Conservation (phyloP, 2,113 vertebrate species). For the Myiopsitta monachus region DNA sequence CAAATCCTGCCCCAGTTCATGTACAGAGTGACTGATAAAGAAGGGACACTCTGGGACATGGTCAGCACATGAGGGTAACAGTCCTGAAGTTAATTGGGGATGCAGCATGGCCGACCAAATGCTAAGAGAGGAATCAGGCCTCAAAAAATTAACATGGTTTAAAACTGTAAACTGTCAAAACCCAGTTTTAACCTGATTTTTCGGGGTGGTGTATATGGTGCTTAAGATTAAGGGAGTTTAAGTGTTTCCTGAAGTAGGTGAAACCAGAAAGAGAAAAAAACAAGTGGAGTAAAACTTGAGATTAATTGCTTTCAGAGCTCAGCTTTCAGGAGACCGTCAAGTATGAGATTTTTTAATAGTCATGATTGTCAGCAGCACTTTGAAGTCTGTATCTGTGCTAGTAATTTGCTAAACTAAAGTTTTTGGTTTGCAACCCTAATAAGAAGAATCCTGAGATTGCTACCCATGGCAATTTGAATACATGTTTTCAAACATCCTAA, state of each 20-base stretch:
- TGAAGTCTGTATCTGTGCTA: neutral
- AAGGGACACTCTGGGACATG: accelerated
- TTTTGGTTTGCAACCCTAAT: neutral
- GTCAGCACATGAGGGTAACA: accelerated
- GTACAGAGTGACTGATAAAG: neutral
- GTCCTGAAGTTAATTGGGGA: neutral
- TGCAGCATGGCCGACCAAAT: neutral
- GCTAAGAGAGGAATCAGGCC: neutral
- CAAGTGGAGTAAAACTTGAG: neutral
- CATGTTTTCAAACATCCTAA: neutral
- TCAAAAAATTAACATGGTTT: neutral
- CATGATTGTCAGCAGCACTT: neutral
- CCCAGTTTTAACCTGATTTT: neutral
- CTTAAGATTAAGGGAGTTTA: neutral
- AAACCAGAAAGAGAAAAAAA: neutral
- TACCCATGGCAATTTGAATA: neutral
- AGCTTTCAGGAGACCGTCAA: neutral
- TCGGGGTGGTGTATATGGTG: neutral
- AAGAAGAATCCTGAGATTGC: neutral
- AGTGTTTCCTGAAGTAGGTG: neutral
- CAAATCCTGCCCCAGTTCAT: neutral
- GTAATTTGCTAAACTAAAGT: neutral
- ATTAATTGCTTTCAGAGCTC: neutral
- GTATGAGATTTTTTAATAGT: neutral
- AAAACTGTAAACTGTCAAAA: neutral